Base-by-base conservation (phyloP, 1,140 invertebrate species). In the Zaprionus camerounensis region DNA sequence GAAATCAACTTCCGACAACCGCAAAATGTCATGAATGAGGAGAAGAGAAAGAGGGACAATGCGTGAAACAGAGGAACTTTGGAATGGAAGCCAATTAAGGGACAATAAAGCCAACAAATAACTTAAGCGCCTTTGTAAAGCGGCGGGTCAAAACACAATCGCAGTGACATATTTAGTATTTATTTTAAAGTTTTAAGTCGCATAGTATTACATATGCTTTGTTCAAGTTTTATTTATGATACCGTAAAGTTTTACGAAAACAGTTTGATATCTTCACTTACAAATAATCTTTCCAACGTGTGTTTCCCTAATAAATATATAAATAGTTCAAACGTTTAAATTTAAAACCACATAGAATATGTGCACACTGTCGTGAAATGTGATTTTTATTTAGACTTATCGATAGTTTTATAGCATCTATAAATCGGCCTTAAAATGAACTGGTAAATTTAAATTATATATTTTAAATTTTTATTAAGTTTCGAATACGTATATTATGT, bases 1-100 rank as follows among this genome's bases (percentile, higher is more conserved):
- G 36, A 69, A 53, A 73, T 73, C 65, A 77, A 76, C 69, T 51
- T 24, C 11, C 34, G 34, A 17, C 41, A 9, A 46, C n/a, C 41
- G 41, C 41, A 46, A 46, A 46, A 46, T 17, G 7, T 6, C n/a
- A 2, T 17, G 15, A n/a, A 41, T 41, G 38, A 2, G 38, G 2
- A n/a, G 15, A 6, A 5, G 5, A 12, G 6, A 41, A 7, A 41
- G n/a, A 17, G 7, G 41, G 7, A 9, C 3, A 46, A 46, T 9
- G n/a, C 41, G 17, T 17, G 7, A 9, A 44, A 44, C 41, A 17
- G 41, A 17, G 41, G 6, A 17, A 20, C 15, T 44, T n/a, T n/a
- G 6, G n/a, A 46, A 12, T 36, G 12, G 12, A 11, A 13, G 36
- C 36, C 3, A 38, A 6, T 46, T 46, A n/a, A n/a, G 41, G 17